Evolutionary conservation across 2,888 invertebrate genomes (phyloP).

Genomic region (Caenorhabditis doughertyi): DNA sequence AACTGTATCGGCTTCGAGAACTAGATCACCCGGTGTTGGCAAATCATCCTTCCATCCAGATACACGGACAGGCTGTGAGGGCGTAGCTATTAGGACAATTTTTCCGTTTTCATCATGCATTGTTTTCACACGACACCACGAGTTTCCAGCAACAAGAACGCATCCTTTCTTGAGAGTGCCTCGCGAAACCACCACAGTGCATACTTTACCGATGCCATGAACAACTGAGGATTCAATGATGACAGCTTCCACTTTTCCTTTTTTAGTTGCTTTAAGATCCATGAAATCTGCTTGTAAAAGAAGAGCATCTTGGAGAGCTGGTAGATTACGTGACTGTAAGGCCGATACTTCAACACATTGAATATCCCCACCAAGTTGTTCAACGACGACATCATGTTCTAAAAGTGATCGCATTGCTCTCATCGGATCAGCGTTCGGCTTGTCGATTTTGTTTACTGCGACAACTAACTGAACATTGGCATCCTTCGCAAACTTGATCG

Average conservation of each 20-base stretch:
- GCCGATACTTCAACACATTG: conserved; percentile 95
- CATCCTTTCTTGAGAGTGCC: conserved; percentile 90
- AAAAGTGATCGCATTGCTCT: conserved; percentile 89
- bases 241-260: conserved; percentile 91
- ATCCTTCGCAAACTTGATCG: conserved; percentile 87
- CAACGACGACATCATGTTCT: conserved; percentile 90
- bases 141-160: conserved; percentile 90
- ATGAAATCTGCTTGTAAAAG: conserved; percentile 87
- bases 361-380: conserved; percentile 93
- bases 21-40: conserved; percentile 92
- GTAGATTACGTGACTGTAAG: conserved; percentile 85
- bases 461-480: conserved; percentile 93
- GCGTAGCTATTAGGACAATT: conserved; percentile 72
- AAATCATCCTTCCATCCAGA: conserved; percentile 91
- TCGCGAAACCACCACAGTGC: conserved; percentile 90
- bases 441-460: conserved; percentile 98
- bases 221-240: conserved; percentile 92
- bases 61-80: conserved; percentile 78
- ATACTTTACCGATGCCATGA: conserved; percentile 87
- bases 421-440: conserved; percentile 91
- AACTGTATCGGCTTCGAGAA: conserved; percentile 90
- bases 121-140: conserved; percentile 88
- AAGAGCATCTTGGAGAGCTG: conserved; percentile 84
- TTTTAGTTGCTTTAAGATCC: conserved; percentile 91
- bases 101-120: conserved; percentile 79